These are phyloP conservation scores for Xestia rhomboidea DNA, from an alignment of 2,888 invertebrate genomes.

Conservation along the genomic window DNA sequence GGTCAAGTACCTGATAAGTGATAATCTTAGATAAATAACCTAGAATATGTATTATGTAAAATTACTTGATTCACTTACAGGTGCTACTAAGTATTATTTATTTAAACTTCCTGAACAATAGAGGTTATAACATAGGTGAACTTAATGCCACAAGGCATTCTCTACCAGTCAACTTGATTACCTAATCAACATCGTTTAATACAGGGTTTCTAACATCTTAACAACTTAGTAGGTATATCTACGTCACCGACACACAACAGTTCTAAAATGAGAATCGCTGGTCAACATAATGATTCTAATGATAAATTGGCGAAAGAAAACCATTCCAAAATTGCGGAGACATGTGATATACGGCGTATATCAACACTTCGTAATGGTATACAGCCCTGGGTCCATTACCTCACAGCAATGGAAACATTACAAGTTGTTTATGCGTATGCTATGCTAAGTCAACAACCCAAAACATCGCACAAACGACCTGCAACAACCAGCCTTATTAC, in stretches of 20 bases:
- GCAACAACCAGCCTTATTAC: conserved; percentile 34
- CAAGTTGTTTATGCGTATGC: too few species aligned
- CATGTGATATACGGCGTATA: background rate
- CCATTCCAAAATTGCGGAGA: background rate
- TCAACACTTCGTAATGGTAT: too few species aligned
- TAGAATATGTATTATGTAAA: background rate
- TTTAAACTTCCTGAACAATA: too few species aligned
- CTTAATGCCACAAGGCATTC: too few species aligned
- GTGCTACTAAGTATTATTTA: background rate
- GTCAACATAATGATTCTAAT: background rate
- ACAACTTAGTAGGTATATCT: background rate
- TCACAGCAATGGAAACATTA: background rate
- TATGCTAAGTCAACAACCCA: background rate
- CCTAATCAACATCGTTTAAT: background rate
- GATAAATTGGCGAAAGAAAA: background rate
- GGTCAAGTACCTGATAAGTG: background rate
- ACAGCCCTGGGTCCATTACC: background rate
- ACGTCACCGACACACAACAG: background rate
- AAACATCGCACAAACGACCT: conserved; percentile 19
- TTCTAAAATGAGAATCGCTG: background rate
- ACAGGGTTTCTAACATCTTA: background rate
- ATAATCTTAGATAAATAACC: too few species aligned
- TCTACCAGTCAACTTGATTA: too few species aligned
- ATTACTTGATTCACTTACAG: background rate
- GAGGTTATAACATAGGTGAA: too few species aligned